Base-by-base conservation (phyloP, 2,888 invertebrate genomes). In the Tenthredo amoena region DNA sequence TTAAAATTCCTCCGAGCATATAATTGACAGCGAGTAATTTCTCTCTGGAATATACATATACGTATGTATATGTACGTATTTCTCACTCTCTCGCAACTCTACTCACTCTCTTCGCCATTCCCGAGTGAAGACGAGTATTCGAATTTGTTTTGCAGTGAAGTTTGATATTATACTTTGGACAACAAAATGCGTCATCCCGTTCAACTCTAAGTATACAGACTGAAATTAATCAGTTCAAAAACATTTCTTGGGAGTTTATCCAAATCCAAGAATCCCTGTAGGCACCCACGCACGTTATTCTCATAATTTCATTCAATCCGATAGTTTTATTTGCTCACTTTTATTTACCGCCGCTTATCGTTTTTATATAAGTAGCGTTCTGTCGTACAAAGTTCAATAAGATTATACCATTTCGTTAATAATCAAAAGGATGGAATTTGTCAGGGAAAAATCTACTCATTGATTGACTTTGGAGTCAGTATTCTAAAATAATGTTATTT, bases 1-100 rank as follows among this genome's bases (percentile, higher is more conserved):
- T 77, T 77, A 77, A 77, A 77, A 55, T 77, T 77, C 77, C 55
- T 26, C 34, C 3, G 77, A 55, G 77, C 21, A 74, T 74, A 34
- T 77, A 81, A 81, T 81, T 81, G 81, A 81, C 81, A 81, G 62
- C 21, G 81, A 40, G 81, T 81, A 81, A 81, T 81, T 81, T 81
- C 37, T 15, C 62, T 7, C 21, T 62, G 62, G 12, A 62, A 37
- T 37, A 72, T 34, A 34, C 9, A 3, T 50, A 50, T 18, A 9
- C 26, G 26, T 26, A 26, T 26, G 1, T 1, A 26, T 26, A 26
- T 26, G 26, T 50, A n/a, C n/a, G n/a, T 43, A 71, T 58, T 34
- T n/a, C 40, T 81, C 31, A 7, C 10, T 50, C 26, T 76, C 76
- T 76, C 21, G 7, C 9, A 43, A 40, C 40, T 10, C n/a, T 26